phyloP scores from a whole-genome alignment of 2,888 invertebrate genomes.

The Amphipoea lucens region DNA sequence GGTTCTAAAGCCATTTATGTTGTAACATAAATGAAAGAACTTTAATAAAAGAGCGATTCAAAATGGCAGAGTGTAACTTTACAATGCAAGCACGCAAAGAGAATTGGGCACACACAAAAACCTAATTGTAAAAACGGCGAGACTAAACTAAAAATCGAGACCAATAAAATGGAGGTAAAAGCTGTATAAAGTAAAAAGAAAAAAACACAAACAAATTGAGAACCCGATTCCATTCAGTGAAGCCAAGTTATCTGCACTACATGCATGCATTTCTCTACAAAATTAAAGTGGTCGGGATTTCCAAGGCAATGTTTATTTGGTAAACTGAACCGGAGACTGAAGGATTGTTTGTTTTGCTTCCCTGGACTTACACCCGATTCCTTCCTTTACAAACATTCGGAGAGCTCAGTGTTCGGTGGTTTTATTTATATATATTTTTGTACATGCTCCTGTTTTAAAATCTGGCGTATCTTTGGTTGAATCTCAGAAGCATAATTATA shows the following conservation, averaged over 20 bases:
- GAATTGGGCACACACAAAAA: constrained; percentile 13
- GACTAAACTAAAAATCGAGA: not conserved
- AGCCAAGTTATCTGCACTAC: constrained; percentile 23
- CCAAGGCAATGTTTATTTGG: constrained; percentile 35
- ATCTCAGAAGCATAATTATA: too few relatives aligned
- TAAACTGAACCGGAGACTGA: constrained; percentile 21
- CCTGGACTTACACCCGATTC: constrained; percentile 9
- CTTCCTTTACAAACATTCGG: constrained; percentile 10
- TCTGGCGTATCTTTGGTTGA: not conserved
- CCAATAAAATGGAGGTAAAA: constrained; percentile 7
- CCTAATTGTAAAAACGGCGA: constrained; percentile 5
- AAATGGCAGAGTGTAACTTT: not conserved
- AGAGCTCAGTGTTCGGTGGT: not conserved
- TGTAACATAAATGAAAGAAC: not conserved
- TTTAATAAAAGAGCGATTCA: not conserved
- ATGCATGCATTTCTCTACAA: constrained; percentile 37
- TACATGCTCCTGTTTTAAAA: not conserved
- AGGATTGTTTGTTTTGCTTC: constrained; percentile 13
- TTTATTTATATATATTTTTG: not conserved
- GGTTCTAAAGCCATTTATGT: too few relatives aligned
- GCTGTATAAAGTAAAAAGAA: not conserved
- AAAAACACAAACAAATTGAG: constrained; percentile 16
- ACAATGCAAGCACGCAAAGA: not conserved
- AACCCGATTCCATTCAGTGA: constrained; percentile 23
- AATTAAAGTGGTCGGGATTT: constrained; percentile 42